Percentiles rank a stretch among this genome's conserved stretches.
These are phyloP conservation scores for Crenuchus spilurus DNA, from an alignment of 2,797 vertebrate genomes.

Conservation along the genomic window DNA sequence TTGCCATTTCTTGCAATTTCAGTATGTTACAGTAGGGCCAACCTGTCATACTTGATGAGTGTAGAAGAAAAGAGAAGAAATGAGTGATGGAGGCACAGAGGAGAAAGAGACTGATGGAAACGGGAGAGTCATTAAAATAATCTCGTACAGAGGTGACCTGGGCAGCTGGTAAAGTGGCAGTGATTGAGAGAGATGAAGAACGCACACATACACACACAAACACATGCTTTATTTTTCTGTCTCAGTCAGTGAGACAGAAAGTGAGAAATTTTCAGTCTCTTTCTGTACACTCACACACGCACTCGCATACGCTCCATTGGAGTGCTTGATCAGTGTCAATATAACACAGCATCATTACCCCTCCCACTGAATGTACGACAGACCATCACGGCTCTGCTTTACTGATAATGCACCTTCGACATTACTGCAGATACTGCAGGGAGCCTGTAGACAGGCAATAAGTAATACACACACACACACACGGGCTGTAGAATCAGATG, in stretches of 20 bases:
- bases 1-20: neutral
- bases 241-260: slow-evolving; percentile 4
- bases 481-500: slow-evolving; percentile 17
- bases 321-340: slow-evolving; percentile 47
- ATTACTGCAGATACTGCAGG: slow-evolving; percentile 13
- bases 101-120: slow-evolving; percentile 4
- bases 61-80: slow-evolving; percentile 6
- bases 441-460: slow-evolving; percentile 40
- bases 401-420: slow-evolving; percentile 38
- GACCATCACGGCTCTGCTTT: slow-evolving; percentile 19
- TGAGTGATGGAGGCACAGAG: slow-evolving; percentile 2
- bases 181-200: slow-evolving; percentile 3
- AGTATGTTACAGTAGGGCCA: neutral
- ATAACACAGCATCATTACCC: slow-evolving; percentile 44
- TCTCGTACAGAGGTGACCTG: slow-evolving; percentile 30
- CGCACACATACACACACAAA: neutral
- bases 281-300: neutral
- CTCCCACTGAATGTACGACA: slow-evolving; percentile 40
- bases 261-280: neutral
- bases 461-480: slow-evolving; percentile 24
- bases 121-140: slow-evolving; percentile 16
- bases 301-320: neutral
- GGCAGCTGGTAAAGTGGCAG: slow-evolving; percentile 20
- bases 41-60: slow-evolving; percentile 16
- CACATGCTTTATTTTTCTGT: neutral